phyloP scores from a whole-genome alignment of 2,797 vertebrate genomes.

The Sciurus vulgaris region DNA sequence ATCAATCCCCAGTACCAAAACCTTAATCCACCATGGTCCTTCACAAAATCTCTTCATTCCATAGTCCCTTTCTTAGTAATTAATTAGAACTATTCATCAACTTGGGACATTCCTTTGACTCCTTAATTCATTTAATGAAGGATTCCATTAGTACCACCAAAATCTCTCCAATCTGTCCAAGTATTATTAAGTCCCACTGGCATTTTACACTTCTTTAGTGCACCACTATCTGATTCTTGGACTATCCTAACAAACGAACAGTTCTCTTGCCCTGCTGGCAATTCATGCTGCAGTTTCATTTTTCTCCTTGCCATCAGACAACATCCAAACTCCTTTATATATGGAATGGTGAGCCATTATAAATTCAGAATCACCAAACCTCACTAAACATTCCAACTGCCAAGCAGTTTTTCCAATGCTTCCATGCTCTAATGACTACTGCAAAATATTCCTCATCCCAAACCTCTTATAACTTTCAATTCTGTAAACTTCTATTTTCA shows the following conservation, averaged over 20 bases:
- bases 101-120: background rate
- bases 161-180: background rate
- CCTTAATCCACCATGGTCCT: background rate
- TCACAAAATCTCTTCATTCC: background rate
- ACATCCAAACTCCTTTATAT: slow-evolving; percentile 8
- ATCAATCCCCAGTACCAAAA: background rate
- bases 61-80: background rate
- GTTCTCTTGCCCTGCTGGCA: background rate
- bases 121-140: slow-evolving; percentile 8
- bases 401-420: background rate
- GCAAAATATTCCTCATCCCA: background rate
- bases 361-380: background rate
- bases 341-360: background rate
- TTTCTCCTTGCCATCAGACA: background rate
- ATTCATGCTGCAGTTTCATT: background rate
- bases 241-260: background rate
- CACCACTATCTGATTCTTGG: background rate
- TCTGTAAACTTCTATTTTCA: background rate
- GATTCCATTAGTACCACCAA: background rate
- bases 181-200: background rate
- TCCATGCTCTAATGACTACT: background rate
- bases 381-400: background rate
- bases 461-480: background rate
- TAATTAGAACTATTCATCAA: background rate
- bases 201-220: background rate